phyloP scores from a whole-genome alignment of 2,113 vertebrate genomes.

The Thymallus thymallus region DNA sequence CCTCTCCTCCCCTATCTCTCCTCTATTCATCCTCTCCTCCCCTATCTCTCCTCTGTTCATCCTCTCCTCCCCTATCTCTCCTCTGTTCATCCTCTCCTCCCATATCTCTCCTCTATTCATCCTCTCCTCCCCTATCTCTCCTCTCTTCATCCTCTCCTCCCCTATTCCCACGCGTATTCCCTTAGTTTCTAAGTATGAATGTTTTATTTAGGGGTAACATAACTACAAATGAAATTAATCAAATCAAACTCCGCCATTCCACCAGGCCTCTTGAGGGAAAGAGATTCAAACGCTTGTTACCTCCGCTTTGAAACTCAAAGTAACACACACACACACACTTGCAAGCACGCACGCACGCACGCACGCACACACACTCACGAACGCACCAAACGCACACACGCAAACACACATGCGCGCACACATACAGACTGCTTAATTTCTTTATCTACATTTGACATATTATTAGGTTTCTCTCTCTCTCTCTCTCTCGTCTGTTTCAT shows the following conservation, averaged over 20 bases:
- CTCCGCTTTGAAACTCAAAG: constrained; percentile 61
- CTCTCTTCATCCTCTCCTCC: constrained; percentile 9
- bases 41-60: constrained; percentile 34
- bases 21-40: too few relatives aligned
- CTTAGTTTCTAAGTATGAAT: constrained; percentile 74
- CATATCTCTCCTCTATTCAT: constrained; percentile 52
- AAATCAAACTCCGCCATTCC: constrained; percentile 73
- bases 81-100: constrained; percentile 18
- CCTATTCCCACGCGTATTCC: constrained; percentile 61
- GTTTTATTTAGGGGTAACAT: constrained; percentile 78
- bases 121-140: constrained; percentile 62
- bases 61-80: constrained; percentile 62
- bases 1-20: too few relatives aligned
- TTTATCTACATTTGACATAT: constrained; percentile 72
- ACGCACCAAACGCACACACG: too few relatives aligned
- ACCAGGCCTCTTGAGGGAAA: constrained; percentile 68
- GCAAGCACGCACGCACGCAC: too few relatives aligned
- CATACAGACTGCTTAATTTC: constrained; percentile 75
- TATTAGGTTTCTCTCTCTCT: constrained; percentile 68
- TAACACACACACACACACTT: too few relatives aligned
- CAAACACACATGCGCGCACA: constrained; percentile 33
- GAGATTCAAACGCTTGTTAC: constrained; percentile 72
- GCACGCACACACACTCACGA: too few relatives aligned
- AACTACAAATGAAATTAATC: constrained; percentile 78
- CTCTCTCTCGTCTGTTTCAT: constrained; percentile 70